Evolutionary conservation across 2,797 vertebrate species (phyloP), one percentile per base, ranked within the genome.

Genomic region (Apogon hyalosoma): DNA sequence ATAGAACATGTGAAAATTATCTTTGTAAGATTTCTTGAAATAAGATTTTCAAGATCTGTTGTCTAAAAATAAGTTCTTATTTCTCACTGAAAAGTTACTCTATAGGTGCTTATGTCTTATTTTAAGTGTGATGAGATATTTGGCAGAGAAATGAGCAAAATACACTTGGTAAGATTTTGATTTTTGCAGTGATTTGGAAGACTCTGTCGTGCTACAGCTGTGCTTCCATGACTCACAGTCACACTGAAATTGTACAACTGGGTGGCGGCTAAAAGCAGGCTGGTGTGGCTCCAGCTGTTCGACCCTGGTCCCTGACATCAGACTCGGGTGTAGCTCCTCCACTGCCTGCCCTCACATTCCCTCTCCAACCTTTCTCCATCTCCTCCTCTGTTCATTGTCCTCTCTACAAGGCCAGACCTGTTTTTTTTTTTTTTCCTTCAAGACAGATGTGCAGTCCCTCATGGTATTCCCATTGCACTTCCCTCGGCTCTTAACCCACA

Each of bases 371-470:
- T 59, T 57, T 47, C 46, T 43, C 39, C 52, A 46, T 40, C 49
- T 68, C 67, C 69, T 53, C 12, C 72, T 75, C 60, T 72, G 67
- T 80, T 52, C 72, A 77, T 83, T 85, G 69, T 88, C 71, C 71
- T 70, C 28, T 45, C 59, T 42, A 75, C 74, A 80, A 74, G 63
- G 63, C 53, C 33, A 65, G 19, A 59, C 28, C 48, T 66, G 60
- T 58, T 80, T 72, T 65, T 57, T 57, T 55, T 19, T 12, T 55
- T 9, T 31, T 15, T 11, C n/a, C 45, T 41, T 60, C 40, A 11
- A 39, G 47, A 77, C 82, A 88, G 83, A 86, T 86, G 80, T 77
- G 49, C 24, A 59, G 52, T 80, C 75, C 70, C 75, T 64, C 53
- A 66, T 66, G 63, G 11, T 52, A 62, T 70, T 50, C 59, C 60